phyloP scores from a whole-genome alignment of 2,113 vertebrate species.

The Nannobrachium achirus region DNA sequence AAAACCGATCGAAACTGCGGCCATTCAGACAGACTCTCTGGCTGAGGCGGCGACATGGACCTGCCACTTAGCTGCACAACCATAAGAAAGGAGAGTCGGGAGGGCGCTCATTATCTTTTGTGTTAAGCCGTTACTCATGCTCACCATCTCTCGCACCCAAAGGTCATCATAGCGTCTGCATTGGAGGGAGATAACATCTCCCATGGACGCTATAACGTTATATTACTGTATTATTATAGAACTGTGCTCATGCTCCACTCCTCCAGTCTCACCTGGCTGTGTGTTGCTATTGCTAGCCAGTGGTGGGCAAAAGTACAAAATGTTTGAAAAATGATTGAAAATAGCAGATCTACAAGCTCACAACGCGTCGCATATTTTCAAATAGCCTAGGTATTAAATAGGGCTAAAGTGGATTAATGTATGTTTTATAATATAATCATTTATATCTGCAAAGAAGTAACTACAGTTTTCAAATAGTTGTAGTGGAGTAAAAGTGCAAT shows the following conservation, averaged over 20 bases:
- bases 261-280: slow-evolving; percentile 11
- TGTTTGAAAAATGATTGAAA: no score
- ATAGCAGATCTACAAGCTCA: no score
- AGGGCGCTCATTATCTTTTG: slow-evolving; percentile 18
- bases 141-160: slow-evolving; percentile 3
- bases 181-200: not conserved
- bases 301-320: no score
- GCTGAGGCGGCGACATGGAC: not conserved
- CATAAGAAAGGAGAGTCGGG: not conserved
- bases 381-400: no score
- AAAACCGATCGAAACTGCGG: slow-evolving; percentile 14
- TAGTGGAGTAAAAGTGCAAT: no score
- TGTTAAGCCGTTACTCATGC: slow-evolving; percentile 16
- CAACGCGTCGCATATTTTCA: no score
- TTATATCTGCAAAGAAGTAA: no score
- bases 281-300: slow-evolving; percentile 17
- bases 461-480: no score
- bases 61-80: not conserved
- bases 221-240: not conserved
- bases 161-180: slow-evolving; percentile 29
- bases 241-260: slow-evolving; percentile 23
- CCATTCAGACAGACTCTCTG: slow-evolving; percentile 2
- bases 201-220: no score
- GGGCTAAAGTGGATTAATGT: no score
- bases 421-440: no score